Conservation (phyloP, 2,113 vertebrate species). For the Pogonocichla stellata region DNA sequence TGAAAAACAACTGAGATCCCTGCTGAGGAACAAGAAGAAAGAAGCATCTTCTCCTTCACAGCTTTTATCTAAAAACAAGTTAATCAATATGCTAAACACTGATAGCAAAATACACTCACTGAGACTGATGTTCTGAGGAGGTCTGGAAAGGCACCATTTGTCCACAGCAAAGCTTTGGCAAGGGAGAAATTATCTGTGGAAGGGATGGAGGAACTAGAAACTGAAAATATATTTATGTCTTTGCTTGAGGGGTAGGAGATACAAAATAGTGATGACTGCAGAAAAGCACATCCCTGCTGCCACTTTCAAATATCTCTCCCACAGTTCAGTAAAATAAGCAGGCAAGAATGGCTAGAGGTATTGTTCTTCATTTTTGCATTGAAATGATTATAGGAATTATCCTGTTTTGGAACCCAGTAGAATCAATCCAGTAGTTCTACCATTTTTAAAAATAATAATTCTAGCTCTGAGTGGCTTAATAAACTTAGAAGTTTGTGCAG, state of each 20-base stretch:
- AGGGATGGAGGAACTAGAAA: background rate
- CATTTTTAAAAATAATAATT: background rate
- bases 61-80: slow-evolving; percentile 57
- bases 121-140: slow-evolving; percentile 14
- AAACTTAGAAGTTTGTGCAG: background rate
- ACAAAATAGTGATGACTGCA: background rate
- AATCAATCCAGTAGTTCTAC: background rate
- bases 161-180: background rate
- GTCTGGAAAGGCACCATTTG: slow-evolving; percentile 45
- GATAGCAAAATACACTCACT: slow-evolving; percentile 28
- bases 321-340: background rate
- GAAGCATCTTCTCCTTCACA: slow-evolving; percentile 36
- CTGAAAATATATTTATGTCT: background rate
- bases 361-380: background rate
- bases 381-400: background rate
- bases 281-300: background rate
- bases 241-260: background rate
- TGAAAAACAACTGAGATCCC: slow-evolving; percentile 51
- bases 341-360: background rate
- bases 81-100: slow-evolving; percentile 65
- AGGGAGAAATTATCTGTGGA: background rate
- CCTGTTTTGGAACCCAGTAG: background rate
- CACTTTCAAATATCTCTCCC: background rate
- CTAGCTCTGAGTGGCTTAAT: background rate
- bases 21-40: slow-evolving; percentile 55